phyloP scores from a whole-genome alignment of 2,888 invertebrate species.

The Caenorhabditis sp. region DNA sequence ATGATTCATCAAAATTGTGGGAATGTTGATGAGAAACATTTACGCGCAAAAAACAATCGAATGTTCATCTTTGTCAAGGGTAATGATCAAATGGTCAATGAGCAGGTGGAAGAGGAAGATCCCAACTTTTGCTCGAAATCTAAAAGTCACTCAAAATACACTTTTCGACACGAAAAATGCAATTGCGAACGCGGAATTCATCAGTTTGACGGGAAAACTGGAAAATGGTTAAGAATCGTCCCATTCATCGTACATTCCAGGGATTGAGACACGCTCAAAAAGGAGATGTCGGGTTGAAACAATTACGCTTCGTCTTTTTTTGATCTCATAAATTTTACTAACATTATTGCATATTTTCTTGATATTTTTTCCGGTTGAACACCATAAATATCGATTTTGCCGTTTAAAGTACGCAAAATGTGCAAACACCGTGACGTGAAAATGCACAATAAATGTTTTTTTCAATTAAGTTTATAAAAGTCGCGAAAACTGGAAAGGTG shows the following conservation, averaged over 20 bases:
- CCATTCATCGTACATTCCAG: constrained; percentile 35
- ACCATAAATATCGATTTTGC: too few relatives aligned
- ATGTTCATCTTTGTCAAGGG: constrained; percentile 36
- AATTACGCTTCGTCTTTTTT: neutral
- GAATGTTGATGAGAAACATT: constrained; percentile 9
- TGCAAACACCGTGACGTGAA: neutral
- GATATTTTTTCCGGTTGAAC: neutral
- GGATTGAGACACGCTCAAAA: constrained; percentile 16
- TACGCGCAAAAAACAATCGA: constrained; percentile 30
- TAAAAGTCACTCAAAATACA: constrained; percentile 9
- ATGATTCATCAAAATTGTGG: constrained; percentile 8
- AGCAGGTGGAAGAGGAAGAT: constrained; percentile 36
- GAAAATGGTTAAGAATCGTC: constrained; percentile 36
- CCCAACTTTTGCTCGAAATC: constrained; percentile 11
- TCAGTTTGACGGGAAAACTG: neutral
- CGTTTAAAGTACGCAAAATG: too few relatives aligned
- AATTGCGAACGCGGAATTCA: constrained; percentile 16
- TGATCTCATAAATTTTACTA: neutral
- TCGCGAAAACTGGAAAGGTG: too few relatives aligned
- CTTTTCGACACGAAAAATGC: constrained; percentile 32
- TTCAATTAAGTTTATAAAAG: too few relatives aligned
- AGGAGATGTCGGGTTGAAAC: neutral
- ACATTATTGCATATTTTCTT: neutral
- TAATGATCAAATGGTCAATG: constrained; percentile 29
- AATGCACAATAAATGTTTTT: too few relatives aligned